Base-by-base conservation (phyloP, 1,140 invertebrate genomes). In the Caenorhabditis latens region DNA sequence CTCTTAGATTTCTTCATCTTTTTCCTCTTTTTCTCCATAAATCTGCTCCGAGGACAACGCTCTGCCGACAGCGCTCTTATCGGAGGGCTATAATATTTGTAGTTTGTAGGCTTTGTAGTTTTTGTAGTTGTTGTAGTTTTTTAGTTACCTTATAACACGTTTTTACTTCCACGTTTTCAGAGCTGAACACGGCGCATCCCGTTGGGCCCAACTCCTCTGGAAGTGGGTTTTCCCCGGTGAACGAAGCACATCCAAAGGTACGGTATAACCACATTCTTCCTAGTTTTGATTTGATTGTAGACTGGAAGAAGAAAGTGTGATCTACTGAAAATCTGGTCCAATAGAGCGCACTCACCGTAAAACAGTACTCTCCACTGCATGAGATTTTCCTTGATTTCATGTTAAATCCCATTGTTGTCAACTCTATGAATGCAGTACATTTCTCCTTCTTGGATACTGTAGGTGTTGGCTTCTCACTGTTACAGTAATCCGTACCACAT, bases 181-280 rank as follows among this genome's bases (percentile, higher is more conserved):
- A 89, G 14, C 87, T 57, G 84, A 92, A 92, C 16, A 82, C 89
- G 8, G 91, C 91, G 84, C 91, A 92, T 43, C 91, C 91, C 14
- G 88, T 92, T 57, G 91, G 91, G 46, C 91, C 86, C 42, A 92
- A 82, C 84, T 92, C 91, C 61, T 92, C 91, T 0, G 91, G 88
- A 50, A 92, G 65, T 40, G 89, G 55, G n/a, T 91, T 86, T 19
- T 84, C 90, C n/a, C 87, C 88, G 4, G 86, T 83, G 87, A 91
- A 92, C 6, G 89, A 90, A 58, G 88, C 91, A 87, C 91, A 92
- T 65, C 91, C 91, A 19, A 86, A 90, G 32, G 89, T 89, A 48
- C 57, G 83, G 84, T 91, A 92, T 6, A 84, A 50, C 7, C 65
- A 63, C 91, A 92, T 92, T 11, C 88, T 83, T 16, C 91, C 92